Base-by-base conservation (phyloP, 53 echinoderm and acorn worm species). In the Arbacia lixula region DNA sequence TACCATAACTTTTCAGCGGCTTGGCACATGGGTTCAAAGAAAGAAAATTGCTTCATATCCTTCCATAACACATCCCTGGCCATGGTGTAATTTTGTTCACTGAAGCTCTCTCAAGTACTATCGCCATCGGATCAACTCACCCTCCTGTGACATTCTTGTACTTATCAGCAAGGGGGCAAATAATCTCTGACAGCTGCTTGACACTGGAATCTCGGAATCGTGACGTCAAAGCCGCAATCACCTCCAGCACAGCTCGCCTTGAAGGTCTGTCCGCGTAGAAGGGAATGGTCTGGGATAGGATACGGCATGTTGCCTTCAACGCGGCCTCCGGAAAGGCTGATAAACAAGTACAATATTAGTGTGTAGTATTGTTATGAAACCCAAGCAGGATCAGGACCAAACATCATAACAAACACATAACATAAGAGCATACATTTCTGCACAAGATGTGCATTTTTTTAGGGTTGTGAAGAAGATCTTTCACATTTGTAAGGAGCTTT, bases 321-420 rank as follows among this genome's bases (percentile, higher is more conserved):
- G 86, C 98, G 40, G 63, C 69, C 58, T 94, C 98, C 37, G 98
- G 98, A 51, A 97, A 76, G 51, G 88, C 97, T 97, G 57, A 0
- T 61, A 56, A 41, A 60, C 20, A 67, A 50, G 14, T 26, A 28
- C 26, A 1, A n/a, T n/a, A n/a, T n/a, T n/a, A n/a, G n/a, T n/a
- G n/a, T n/a, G n/a, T n/a, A n/a, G n/a, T n/a, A n/a, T n/a, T n/a
- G n/a, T n/a, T n/a, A n/a, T n/a, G n/a, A n/a, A n/a, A n/a, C n/a
- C n/a, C n/a, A n/a, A n/a, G n/a, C n/a, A n/a, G n/a, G n/a, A n/a
- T n/a, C n/a, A n/a, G n/a, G n/a, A n/a, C n/a, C n/a, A n/a, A n/a
- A n/a, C n/a, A n/a, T n/a, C n/a, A n/a, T n/a, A n/a, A n/a, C n/a
- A n/a, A n/a, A n/a, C n/a, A n/a, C n/a, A n/a, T n/a, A n/a, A n/a